Percentiles rank a stretch among this genome's conserved stretches.
Evolutionary conservation across 2,113 vertebrate species (phyloP).

Genomic region (Anser brachyrhynchus): DNA sequence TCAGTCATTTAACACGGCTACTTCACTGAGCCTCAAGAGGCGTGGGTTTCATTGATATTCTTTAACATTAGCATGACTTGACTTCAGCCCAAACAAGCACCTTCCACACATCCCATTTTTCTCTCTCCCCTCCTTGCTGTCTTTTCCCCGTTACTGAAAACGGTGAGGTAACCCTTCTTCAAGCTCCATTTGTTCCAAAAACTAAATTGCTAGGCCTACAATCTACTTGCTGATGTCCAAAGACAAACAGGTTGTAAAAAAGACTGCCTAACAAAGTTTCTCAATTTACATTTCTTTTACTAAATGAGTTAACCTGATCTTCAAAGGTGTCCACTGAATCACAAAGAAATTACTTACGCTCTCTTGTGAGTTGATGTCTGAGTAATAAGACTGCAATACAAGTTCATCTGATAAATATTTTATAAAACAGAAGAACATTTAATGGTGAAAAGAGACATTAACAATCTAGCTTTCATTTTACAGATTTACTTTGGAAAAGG

Average conservation of each 20-base stretch:
- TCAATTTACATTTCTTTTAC: not conserved
- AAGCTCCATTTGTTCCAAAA: not conserved
- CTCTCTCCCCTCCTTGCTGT: not conserved
- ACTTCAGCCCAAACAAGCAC: not conserved
- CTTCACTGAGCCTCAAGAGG: not conserved
- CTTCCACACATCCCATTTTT: not conserved
- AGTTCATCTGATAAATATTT: not conserved
- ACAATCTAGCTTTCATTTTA: not conserved
- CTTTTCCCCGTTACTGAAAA: not conserved
- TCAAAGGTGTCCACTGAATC: not conserved
- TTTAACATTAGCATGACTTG: not conserved
- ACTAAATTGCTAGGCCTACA: not conserved
- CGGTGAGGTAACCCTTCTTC: not conserved
- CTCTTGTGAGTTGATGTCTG: accelerated
- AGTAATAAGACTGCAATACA: not conserved
- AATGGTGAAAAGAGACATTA: not conserved
- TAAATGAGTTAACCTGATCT: not conserved
- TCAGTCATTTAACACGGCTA: not conserved
- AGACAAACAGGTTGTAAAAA: not conserved
- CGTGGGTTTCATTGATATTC: not conserved
- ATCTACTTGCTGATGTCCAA: not conserved
- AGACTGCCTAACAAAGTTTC: not conserved
- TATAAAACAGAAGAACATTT: not conserved
- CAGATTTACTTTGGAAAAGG: not conserved
- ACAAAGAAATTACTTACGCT: not conserved